Evolutionary conservation across 2,888 invertebrate genomes (phyloP), one percentile per base, ranked within the genome.

Genomic region (Tenthredo notha): DNA sequence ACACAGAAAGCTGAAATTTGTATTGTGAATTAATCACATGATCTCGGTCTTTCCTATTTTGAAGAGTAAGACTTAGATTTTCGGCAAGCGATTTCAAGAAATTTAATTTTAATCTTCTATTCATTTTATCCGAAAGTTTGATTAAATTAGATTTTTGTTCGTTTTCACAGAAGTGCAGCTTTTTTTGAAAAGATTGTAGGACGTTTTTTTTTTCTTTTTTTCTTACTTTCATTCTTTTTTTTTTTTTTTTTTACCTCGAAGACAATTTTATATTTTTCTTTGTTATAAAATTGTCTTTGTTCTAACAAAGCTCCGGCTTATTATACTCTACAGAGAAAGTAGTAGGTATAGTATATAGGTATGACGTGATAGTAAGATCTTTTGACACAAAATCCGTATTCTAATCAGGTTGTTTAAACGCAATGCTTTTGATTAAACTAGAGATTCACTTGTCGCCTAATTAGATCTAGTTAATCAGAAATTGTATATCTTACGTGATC

Each of bases 11-110:
- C 40, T 25, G 6, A 21, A 40, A 74, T 21, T 74, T 21, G 40
- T 43, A 74, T 74, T 43, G 40, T 25, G 40, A 74, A 74, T 74
- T 74, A 74, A 43, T 74, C 40, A 25, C 15, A 18, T 33, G 67
- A 67, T 33, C 67, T 67, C 33, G 67, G 29, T 67, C 33, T 5
- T 67, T 33, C 67, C 18, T 33, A 15, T 67, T 33, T 1, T 18
- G 6, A 33, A 67, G 6, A 18, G 67, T 33, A 67, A 15, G 25
- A 4, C 15, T 67, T 18, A 1, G 33, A 67, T 18, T 33, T 67
- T 5, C 10, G 33, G 18, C 67, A 15, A 65, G 29, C 12, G 29
- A 29, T 12, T 5, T 12, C 7, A 65, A 65, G 21, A 33, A 33
- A 33, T 33, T 33, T 7, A 40, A 40, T 40, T 9, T 40, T 9